phyloP scores from a whole-genome alignment of 35 echinoderm and acorn worm species.

The Eucidaris tribuloides region DNA sequence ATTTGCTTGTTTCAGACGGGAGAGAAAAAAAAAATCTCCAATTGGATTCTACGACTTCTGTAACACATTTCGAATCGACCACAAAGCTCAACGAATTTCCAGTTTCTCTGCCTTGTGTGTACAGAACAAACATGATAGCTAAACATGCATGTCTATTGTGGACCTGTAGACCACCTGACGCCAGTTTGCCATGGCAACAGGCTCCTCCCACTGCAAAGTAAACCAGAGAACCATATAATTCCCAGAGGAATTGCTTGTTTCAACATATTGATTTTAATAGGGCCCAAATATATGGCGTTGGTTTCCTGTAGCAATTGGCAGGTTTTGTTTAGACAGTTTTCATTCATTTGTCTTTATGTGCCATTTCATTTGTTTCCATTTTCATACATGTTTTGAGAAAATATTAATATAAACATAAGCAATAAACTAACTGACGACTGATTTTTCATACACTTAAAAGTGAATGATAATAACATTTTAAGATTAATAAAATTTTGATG shows the following conservation, averaged over 20 bases:
- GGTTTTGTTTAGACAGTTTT: too few species aligned
- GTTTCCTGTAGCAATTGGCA: background rate
- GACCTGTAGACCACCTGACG: background rate
- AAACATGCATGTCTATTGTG: constrained; percentile 15
- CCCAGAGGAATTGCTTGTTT: constrained; percentile 25
- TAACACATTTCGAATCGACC: constrained; percentile 15
- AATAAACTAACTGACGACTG: too few species aligned
- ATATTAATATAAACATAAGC: too few species aligned
- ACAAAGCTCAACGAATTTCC: background rate
- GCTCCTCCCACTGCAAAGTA: constrained; percentile 10
- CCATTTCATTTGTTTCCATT: too few species aligned
- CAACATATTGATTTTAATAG: background rate
- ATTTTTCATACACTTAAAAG: too few species aligned
- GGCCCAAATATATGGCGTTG: constrained; percentile 13
- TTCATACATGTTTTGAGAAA: too few species aligned
- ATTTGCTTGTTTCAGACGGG: too few species aligned
- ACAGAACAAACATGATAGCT: constrained; percentile 21
- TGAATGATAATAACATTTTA: too few species aligned
- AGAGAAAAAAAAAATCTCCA: background rate
- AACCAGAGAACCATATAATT: constrained; percentile 12
- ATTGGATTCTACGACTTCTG: constrained; percentile 7
- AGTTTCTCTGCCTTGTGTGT: constrained; percentile 27
- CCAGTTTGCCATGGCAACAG: constrained; percentile 1
- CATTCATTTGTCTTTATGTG: too few species aligned
- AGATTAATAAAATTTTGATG: too few species aligned